Evolutionary conservation across 1,140 invertebrate genomes (phyloP).

Genomic region (Microplitis mediator): DNA sequence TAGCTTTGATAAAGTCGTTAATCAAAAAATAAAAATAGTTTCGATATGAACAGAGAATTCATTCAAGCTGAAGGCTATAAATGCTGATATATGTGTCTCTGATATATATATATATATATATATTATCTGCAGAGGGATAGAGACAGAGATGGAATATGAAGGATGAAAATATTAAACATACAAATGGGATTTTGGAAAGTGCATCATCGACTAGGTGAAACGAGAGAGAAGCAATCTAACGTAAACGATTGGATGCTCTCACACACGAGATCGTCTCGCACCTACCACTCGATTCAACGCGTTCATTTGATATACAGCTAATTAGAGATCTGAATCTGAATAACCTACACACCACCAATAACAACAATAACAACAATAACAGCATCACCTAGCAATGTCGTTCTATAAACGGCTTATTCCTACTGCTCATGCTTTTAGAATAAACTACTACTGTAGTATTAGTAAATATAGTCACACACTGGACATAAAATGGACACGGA

Average conservation of each 20-base stretch:
- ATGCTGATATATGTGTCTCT: background rate
- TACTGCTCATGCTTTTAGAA: too few species aligned
- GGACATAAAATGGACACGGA: slow-evolving; percentile 17
- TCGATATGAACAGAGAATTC: background rate
- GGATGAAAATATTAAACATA: background rate
- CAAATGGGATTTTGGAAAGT: background rate
- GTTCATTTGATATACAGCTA: slow-evolving; percentile 56
- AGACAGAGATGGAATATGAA: background rate
- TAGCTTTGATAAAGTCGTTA: background rate
- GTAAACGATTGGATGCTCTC: slow-evolving; percentile 13
- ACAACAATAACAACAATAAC: background rate
- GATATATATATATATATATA: background rate
- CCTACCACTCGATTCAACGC: slow-evolving; percentile 26
- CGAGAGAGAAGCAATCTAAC: slow-evolving; percentile 23
- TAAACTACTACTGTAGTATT: background rate
- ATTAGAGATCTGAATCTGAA: slow-evolving; percentile 55
- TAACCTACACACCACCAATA: slow-evolving; percentile 9
- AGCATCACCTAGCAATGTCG: background rate
- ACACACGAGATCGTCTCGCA: background rate
- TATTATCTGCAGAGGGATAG: background rate
- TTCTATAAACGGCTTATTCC: background rate
- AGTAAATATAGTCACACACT: background rate
- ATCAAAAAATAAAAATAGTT: background rate
- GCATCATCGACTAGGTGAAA: background rate
- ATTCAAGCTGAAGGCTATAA: background rate